Evolutionary conservation across 2,113 vertebrate species (phyloP).

Genomic region (Amblyornis subalaris): DNA sequence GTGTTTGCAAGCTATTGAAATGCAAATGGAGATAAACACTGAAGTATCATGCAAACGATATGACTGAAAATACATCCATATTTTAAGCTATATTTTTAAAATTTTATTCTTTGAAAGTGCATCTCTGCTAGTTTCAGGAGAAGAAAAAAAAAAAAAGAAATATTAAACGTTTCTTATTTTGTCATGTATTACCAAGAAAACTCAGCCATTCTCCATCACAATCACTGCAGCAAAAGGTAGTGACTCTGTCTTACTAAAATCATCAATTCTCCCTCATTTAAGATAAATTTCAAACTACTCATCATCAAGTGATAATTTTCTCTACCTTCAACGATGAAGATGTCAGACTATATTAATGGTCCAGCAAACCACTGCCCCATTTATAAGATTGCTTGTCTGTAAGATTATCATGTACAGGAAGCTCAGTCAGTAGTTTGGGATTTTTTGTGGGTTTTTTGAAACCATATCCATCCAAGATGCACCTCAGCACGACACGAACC

Average conservation of each 20-base stretch:
- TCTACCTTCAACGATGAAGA: neutral
- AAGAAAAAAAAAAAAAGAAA: neutral
- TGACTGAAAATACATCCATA: neutral
- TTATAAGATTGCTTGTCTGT: accelerated
- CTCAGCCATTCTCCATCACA: neutral
- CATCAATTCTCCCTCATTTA: neutral
- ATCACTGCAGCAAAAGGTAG: neutral
- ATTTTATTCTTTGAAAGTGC: neutral
- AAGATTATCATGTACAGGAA: neutral
- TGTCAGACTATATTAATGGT: neutral
- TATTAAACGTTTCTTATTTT: neutral
- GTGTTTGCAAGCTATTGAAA: neutral
- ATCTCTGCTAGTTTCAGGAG: neutral
- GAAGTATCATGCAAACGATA: neutral
- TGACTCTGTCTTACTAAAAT: neutral
- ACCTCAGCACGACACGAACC: accelerated
- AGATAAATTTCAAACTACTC: neutral
- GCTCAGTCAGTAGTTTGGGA: accelerated
- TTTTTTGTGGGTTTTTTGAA: neutral
- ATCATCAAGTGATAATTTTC: neutral
- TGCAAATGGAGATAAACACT: neutral
- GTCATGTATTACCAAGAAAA: neutral
- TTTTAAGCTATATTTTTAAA: neutral
- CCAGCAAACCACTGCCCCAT: neutral
- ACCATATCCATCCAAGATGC: neutral